These are phyloP conservation scores for Takifugu rubripes DNA, from an alignment of 2,797 vertebrate genomes.

Conservation along the genomic window DNA sequence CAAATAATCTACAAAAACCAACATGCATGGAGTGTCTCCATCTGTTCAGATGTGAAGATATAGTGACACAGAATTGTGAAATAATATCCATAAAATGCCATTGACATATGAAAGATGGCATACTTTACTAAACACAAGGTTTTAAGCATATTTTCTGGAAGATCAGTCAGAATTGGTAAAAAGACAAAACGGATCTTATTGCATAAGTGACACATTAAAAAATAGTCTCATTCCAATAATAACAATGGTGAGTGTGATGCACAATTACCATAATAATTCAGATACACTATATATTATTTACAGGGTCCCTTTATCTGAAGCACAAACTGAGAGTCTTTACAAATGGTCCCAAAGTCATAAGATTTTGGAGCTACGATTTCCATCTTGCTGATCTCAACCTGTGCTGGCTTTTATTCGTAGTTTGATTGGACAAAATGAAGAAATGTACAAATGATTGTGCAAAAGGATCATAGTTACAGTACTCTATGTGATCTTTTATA, in stretches of 20 bases:
- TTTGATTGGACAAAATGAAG: slow-evolving; percentile 51
- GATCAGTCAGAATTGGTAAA: slow-evolving; percentile 32
- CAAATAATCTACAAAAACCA: slow-evolving; percentile 53
- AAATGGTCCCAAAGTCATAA: slow-evolving; percentile 63
- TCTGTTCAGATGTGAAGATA: slow-evolving; percentile 37
- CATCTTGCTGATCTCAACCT: slow-evolving; percentile 36
- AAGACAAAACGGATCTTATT: slow-evolving; percentile 29
- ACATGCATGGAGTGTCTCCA: slow-evolving; percentile 59
- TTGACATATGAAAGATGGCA: slow-evolving; percentile 33
- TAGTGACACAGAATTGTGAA: slow-evolving; percentile 43
- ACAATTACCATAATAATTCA: slow-evolving; percentile 52
- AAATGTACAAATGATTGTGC: slow-evolving; percentile 44
- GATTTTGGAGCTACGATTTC: slow-evolving; percentile 30
- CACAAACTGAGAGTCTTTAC: slow-evolving; percentile 45
- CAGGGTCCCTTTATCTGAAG: slow-evolving; percentile 67
- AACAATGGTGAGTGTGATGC: slow-evolving; percentile 53
- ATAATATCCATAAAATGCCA: slow-evolving; percentile 40
- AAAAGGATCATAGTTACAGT: slow-evolving; percentile 35
- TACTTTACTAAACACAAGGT: slow-evolving; percentile 29
- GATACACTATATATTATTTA: slow-evolving; percentile 66
- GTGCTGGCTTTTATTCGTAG: slow-evolving; percentile 49
- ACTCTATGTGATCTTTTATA: slow-evolving; percentile 38
- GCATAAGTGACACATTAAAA: slow-evolving; percentile 41
- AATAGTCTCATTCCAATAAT: slow-evolving; percentile 46
- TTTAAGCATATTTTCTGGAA: slow-evolving; percentile 34